Conservation (phyloP, 2,797 vertebrate genomes). For the Hippoglossus hippoglossus region DNA sequence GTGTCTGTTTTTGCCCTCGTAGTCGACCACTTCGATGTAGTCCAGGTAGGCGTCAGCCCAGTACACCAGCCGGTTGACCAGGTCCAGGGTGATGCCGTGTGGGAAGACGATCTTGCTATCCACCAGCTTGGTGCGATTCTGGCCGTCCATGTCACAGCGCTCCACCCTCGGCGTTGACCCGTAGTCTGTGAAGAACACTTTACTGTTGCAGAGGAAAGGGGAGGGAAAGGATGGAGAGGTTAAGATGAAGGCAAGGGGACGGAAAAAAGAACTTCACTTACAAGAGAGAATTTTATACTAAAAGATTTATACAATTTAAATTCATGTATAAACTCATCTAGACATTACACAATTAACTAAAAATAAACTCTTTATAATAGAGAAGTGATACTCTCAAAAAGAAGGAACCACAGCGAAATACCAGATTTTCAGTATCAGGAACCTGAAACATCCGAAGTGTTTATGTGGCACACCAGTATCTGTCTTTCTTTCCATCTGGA, state of each 20-base stretch:
- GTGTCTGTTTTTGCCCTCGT: slow-evolving; percentile 97
- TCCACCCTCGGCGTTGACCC: slow-evolving; percentile 96
- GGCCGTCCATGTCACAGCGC: slow-evolving; percentile 97
- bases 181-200: slow-evolving; percentile 98
- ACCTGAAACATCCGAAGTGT: slow-evolving; percentile 36
- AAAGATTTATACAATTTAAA: not conserved
- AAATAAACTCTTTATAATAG: not conserved
- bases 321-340: not conserved
- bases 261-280: not conserved
- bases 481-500: slow-evolving; percentile 48
- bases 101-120: slow-evolving; percentile 98
- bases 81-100: slow-evolving; percentile 93
- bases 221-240: not conserved
- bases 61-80: slow-evolving; percentile 95
- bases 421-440: slow-evolving; percentile 42
- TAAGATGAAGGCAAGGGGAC: not conserved
- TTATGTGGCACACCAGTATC: slow-evolving; percentile 1
- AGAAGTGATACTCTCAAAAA: slow-evolving; percentile 61
- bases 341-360: not conserved
- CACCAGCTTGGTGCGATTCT: slow-evolving; percentile 97
- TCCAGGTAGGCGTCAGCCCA: slow-evolving; percentile 98
- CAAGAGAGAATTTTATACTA: not conserved
- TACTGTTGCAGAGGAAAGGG: slow-evolving; percentile 78
- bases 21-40: slow-evolving; percentile 98
- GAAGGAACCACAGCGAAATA: slow-evolving; percentile 44